A percentile compares a stretch with the other conserved stretches of the same genome.
Conservation (phyloP, 2,888 invertebrate species). For the Erpobdella octoculata region DNA sequence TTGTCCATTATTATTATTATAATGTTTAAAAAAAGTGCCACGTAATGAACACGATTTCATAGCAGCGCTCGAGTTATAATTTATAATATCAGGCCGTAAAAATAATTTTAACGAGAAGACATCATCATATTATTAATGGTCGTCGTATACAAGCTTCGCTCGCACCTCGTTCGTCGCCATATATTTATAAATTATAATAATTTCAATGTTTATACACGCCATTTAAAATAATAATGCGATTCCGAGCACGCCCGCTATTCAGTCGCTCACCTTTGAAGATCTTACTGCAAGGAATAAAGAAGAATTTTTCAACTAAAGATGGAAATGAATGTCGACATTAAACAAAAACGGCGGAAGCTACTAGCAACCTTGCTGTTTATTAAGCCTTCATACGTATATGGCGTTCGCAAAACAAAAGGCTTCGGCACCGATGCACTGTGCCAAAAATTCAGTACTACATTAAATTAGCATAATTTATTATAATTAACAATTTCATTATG, state of each 20-base stretch:
- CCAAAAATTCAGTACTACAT: not conserved
- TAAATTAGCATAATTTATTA: constrained; percentile 10
- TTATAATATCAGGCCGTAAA: too few relatives aligned
- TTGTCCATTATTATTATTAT: too few relatives aligned
- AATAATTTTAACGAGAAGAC: too few relatives aligned
- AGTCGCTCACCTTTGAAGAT: not conserved
- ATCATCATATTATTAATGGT: constrained; percentile 8
- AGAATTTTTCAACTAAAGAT: not conserved
- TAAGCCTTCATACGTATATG: constrained; percentile 9
- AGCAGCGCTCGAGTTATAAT: too few relatives aligned
- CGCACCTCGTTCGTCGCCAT: constrained; percentile 13
- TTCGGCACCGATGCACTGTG: constrained; percentile 3
- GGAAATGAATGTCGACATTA: not conserved
- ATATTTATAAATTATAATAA: constrained; percentile 23
- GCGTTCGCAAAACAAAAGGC: constrained; percentile 12
- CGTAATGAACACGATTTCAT: too few relatives aligned
- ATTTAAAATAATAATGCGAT: constrained; percentile 3
- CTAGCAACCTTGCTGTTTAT: not conserved
- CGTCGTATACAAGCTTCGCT: constrained; percentile 8
- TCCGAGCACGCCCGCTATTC: constrained; percentile 1
- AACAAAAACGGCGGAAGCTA: constrained; percentile 1
- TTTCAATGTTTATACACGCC: constrained; percentile 6
- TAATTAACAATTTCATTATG: not conserved
- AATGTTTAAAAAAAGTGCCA: too few relatives aligned
- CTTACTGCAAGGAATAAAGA: not conserved